Evolutionary conservation across 2,113 vertebrate species (phyloP).

Genomic region (Larimichthys polyactis): DNA sequence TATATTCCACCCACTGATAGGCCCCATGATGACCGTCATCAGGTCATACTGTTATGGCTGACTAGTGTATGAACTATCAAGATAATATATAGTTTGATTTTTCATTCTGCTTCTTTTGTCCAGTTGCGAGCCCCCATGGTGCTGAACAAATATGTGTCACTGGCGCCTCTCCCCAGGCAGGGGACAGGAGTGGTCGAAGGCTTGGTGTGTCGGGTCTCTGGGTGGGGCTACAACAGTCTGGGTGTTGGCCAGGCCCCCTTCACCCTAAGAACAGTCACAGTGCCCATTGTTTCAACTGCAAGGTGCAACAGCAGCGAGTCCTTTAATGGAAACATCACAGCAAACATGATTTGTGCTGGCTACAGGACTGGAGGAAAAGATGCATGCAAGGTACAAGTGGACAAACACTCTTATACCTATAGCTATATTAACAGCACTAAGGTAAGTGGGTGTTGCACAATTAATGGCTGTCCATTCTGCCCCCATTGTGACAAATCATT

Average conservation of each 20-base stretch:
- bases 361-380: conserved; percentile 81
- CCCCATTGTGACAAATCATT: not conserved
- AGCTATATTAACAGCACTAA: not conserved
- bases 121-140: conserved; percentile 81
- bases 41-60: too few species aligned
- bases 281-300: conserved; percentile 80
- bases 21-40: too few species aligned
- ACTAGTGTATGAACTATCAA: too few species aligned
- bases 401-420: not conserved
- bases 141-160: conserved; percentile 80
- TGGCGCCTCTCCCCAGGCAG: conserved; percentile 82
- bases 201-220: conserved; percentile 82
- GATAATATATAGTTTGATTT: not conserved
- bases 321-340: conserved; percentile 84
- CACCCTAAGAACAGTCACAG: conserved; percentile 75
- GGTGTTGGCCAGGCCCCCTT: conserved; percentile 62
- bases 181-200: conserved; percentile 76
- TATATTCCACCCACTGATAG: too few species aligned
- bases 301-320: conserved; percentile 83
- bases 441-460: not conserved
- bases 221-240: conserved; percentile 82
- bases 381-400: conserved; percentile 81
- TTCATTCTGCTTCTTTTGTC: conserved; percentile 27
- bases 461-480: not conserved
- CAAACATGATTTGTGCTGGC: conserved; percentile 87